Conservation (phyloP, 2,113 vertebrate genomes). For the Platichthys flesus region DNA sequence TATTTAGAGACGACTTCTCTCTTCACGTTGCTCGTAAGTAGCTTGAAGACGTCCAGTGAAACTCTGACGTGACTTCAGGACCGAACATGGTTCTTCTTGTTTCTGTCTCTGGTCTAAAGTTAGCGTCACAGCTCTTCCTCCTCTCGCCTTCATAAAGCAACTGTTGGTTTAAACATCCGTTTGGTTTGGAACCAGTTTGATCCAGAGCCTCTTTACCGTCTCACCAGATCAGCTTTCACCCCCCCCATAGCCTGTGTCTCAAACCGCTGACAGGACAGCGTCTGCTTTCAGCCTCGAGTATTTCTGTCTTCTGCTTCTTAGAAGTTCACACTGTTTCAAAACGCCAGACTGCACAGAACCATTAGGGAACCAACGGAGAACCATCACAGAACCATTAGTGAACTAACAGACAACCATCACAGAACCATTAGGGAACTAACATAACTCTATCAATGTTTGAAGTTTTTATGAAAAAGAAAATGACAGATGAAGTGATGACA, state of each 20-base stretch:
- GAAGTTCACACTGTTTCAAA: background rate
- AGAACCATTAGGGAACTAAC: no score
- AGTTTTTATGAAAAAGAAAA: no score
- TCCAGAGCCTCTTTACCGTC: conserved; percentile 2
- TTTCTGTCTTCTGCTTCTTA: conserved; percentile 24
- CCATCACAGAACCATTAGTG: no score
- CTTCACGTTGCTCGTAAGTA: background rate
- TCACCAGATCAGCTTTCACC: conserved; percentile 38
- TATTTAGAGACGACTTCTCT: no score
- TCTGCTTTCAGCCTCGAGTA: conserved; percentile 17
- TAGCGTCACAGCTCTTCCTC: background rate
- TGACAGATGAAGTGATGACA: no score
- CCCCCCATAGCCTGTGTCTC: conserved; percentile 3
- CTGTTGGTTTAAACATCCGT: conserved; percentile 47
- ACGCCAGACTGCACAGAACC: background rate
- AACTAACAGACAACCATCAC: no score
- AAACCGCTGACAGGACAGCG: conserved; percentile 27
- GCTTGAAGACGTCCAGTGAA: background rate
- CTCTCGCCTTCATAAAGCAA: conserved; percentile 60
- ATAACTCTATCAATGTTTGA: no score
- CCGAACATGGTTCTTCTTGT: no score
- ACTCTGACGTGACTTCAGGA: background rate
- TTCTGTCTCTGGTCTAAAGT: background rate
- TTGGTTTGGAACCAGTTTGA: conserved; percentile 68
- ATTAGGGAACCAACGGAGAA: no score